Conservation (phyloP, 1,140 invertebrate species). For the Akabosia matsudoensis region DNA sequence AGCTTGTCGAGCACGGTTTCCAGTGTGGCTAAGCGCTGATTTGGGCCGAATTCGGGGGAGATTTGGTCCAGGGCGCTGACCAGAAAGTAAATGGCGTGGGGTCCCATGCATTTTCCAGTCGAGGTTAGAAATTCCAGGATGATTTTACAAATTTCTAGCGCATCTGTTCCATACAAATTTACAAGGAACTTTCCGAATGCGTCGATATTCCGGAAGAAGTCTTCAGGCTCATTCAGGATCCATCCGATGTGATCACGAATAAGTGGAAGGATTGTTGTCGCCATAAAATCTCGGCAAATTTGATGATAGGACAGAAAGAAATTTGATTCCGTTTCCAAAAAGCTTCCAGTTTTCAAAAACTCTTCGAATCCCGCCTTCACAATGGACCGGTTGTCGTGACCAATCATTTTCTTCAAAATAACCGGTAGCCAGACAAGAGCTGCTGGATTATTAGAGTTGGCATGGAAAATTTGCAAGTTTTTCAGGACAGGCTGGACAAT, state of each 20-base stretch:
- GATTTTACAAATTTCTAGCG: not conserved
- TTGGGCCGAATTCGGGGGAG: not conserved
- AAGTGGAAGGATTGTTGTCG: not conserved
- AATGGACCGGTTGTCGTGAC: conserved; percentile 37
- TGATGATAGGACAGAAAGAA: not conserved
- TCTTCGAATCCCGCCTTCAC: conserved; percentile 31
- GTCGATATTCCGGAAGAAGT: not conserved
- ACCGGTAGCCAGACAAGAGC: conserved; percentile 26
- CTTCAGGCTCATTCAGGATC: conserved; percentile 7
- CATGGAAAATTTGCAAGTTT: conserved; percentile 42
- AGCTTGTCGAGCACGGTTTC: not conserved
- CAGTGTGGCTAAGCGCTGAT: not conserved
- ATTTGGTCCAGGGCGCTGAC: not conserved
- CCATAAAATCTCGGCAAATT: not conserved
- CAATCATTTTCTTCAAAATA: conserved; percentile 31
- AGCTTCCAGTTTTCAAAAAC: conserved; percentile 23
- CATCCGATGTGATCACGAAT: conserved; percentile 1
- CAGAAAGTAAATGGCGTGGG: not conserved
- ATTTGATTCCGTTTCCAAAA: not conserved
- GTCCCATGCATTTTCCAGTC: not conserved
- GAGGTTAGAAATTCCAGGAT: not conserved
- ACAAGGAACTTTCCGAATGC: not conserved
- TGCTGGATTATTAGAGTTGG: not conserved
- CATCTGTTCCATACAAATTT: not conserved
- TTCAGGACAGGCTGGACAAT: conserved; percentile 47